phyloP scores from a whole-genome alignment of 2,113 vertebrate genomes.

The Python bivittatus region DNA sequence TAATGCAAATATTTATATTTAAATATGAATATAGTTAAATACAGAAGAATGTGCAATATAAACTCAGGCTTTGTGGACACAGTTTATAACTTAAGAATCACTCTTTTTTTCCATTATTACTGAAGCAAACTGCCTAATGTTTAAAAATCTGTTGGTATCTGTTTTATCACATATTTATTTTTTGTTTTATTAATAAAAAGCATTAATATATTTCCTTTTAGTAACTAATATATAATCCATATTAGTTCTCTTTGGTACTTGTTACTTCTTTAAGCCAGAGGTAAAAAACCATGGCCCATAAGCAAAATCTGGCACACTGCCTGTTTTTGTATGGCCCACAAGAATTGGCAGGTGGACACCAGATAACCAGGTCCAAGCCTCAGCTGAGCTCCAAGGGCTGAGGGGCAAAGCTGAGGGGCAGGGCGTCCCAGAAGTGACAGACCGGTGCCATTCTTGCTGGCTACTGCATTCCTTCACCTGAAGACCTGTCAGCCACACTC shows the following conservation, averaged over 20 bases:
- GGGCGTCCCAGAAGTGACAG: neutral
- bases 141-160: neutral
- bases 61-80: neutral
- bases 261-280: neutral
- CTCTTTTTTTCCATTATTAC: neutral
- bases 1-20: neutral
- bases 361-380: neutral
- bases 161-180: neutral
- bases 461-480: neutral
- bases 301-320: no score
- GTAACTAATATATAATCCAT: neutral
- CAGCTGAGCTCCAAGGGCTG: neutral
- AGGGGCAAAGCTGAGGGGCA: neutral
- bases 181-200: neutral
- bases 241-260: neutral
- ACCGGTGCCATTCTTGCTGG: neutral
- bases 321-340: neutral
- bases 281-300: no score
- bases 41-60: neutral
- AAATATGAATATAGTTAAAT: neutral
- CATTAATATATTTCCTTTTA: no score
- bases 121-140: neutral
- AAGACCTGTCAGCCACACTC: neutral
- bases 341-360: neutral
- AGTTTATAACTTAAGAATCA: neutral